Evolutionary conservation across 2,888 invertebrate genomes (phyloP), one percentile per base, ranked within the genome.

Genomic region (Hedya salicella): DNA sequence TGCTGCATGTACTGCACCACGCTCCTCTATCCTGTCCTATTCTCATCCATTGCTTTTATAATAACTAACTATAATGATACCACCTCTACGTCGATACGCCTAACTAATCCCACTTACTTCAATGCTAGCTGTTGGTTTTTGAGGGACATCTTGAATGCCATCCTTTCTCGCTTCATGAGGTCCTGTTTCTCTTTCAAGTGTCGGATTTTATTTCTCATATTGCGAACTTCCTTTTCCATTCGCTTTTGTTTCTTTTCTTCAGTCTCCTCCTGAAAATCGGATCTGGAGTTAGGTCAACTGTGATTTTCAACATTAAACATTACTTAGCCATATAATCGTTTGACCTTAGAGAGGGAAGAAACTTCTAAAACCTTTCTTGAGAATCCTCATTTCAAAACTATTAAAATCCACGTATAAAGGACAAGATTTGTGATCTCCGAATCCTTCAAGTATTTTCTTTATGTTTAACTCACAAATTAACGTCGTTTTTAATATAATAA

Each of bases 91-190:
- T 11, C 36, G 9, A 25, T 6, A 6, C n/a, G 6, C 4, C 25
- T 25, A 39, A 39, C 1, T 21, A 30, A 57, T 57, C 11, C 6
- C 3, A 68, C 84, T 82, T 66, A 94, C 94, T 95, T 96, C 61
- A 97, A 93, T 60, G 95, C 93, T 8, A 94, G 93, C 75, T 97
- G 96, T 82, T 96, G 95, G 78, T 96, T 96, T 78, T 96, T 97
- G 80, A 97, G 95, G 63, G 96, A 95, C 80, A 96, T 95, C 76
- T 96, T 96, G 62, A 96, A 93, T 13, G 94, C 96, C 78, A 95
- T 93, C 69, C 97, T 92, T 78, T 98, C 98, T 79, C 95, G 95
- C 78, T 95, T 95, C 75, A 97, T 96, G 69, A 95, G 95, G 88
- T 91, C 96, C 94, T 78, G 97, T 85, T 91, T 97, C 94, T 83